Conservation (phyloP, 2,888 invertebrate species). For the Suillia variegata region DNA sequence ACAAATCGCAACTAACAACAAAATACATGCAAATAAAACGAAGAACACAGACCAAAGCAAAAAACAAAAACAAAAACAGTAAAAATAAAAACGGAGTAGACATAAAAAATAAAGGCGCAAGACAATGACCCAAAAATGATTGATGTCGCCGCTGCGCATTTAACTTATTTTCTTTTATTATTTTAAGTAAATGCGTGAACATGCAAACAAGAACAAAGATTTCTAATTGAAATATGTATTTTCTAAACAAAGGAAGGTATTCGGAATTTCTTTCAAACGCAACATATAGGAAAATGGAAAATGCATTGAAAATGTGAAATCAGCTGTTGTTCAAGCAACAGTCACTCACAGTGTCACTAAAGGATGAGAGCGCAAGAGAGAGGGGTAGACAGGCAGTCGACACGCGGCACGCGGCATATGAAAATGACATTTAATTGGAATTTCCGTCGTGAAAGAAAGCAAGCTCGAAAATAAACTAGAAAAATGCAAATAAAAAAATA, state of each 20-base stretch:
- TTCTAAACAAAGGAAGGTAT: neutral
- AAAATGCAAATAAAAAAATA: too few relatives aligned
- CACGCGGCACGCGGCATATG: too few relatives aligned
- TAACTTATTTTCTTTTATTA: neutral
- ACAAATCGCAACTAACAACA: constrained; percentile 9
- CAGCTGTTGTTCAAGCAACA: neutral
- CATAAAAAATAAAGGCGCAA: neutral
- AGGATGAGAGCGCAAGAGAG: too few relatives aligned
- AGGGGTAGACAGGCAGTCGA: neutral
- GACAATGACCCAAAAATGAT: constrained; percentile 12
- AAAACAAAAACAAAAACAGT: neutral
- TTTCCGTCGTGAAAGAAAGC: neutral
- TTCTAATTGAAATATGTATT: neutral
- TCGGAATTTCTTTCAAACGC: too few relatives aligned
- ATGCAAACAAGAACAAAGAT: neutral
- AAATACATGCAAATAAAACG: neutral
- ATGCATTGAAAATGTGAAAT: neutral
- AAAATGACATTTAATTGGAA: neutral
- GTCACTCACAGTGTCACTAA: too few relatives aligned
- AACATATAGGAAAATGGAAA: neutral
- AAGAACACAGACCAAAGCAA: neutral
- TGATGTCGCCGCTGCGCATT: neutral
- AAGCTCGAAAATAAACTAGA: neutral
- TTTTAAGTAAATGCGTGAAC: neutral
- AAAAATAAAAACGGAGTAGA: too few relatives aligned